A percentile compares a stretch with the other conserved stretches of the same genome.
Conservation (phyloP, 2,888 invertebrate species). For the Chrysopilus asiliformis region DNA sequence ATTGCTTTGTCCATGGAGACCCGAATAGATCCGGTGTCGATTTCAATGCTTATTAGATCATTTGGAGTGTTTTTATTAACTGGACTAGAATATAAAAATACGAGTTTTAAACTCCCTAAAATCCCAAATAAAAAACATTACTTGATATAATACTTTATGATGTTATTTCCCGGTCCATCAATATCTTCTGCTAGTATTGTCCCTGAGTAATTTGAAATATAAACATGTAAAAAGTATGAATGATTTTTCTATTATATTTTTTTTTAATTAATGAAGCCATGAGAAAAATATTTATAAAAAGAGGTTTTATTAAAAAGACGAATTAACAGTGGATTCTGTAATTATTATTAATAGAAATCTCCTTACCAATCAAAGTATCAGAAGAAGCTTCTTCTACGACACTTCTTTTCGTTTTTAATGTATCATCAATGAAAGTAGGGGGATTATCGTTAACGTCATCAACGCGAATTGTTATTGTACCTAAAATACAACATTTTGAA, state of each 20-base stretch:
- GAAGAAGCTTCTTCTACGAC: conserved; percentile 42
- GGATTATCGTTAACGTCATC: conserved; percentile 50
- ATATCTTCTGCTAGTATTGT: conserved; percentile 45
- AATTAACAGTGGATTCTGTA: not conserved
- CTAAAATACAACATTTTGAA: conserved; percentile 25
- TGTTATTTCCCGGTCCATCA: conserved; percentile 46
- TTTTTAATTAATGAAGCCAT: not conserved
- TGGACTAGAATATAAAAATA: conserved; percentile 28
- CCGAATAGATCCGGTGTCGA: conserved; percentile 39
- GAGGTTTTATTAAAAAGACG: not conserved
- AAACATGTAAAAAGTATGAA: not conserved
- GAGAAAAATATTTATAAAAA: not conserved
- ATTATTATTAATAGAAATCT: not conserved
- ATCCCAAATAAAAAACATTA: conserved; percentile 13
- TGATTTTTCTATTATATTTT: too few relatives aligned
- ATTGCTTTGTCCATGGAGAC: conserved; percentile 37
- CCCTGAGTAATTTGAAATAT: conserved; percentile 10
- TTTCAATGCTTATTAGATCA: conserved; percentile 40
- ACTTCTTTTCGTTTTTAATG: conserved; percentile 31
- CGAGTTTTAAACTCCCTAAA: not conserved
- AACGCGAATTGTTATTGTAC: conserved; percentile 43
- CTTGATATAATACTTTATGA: conserved; percentile 42
- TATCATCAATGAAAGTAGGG: conserved; percentile 41
- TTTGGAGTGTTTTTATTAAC: conserved; percentile 30
- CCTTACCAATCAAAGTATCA: conserved; percentile 39